phyloP scores from a whole-genome alignment of 2,113 vertebrate species.

The Mobula hypostoma region DNA sequence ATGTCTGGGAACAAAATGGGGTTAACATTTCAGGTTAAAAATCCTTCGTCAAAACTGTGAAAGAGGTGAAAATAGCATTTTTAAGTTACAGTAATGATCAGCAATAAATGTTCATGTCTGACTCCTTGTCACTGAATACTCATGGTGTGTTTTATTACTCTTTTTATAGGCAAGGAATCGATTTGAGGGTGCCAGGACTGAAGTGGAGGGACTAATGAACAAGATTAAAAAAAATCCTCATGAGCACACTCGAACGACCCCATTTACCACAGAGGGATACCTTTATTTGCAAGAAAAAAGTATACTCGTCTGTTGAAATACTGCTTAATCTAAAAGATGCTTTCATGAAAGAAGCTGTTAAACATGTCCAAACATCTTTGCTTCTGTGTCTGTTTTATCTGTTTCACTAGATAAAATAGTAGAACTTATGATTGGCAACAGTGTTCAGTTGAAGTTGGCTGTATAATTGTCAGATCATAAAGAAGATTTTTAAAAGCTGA shows the following conservation, averaged over 20 bases:
- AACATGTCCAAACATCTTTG: background rate
- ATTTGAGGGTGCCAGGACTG: slow-evolving; percentile 87
- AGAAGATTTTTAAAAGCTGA: background rate
- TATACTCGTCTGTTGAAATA: slow-evolving; percentile 46
- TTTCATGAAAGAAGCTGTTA: background rate
- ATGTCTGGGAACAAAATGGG: too few relatives aligned
- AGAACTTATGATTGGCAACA: background rate
- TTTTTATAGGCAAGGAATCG: slow-evolving; percentile 77
- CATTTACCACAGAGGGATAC: slow-evolving; percentile 87
- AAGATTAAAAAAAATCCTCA: slow-evolving; percentile 80
- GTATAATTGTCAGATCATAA: background rate
- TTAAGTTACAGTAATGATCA: background rate
- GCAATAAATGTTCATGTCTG: background rate
- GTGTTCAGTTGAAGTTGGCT: background rate
- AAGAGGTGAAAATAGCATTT: too few relatives aligned
- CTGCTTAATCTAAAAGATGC: background rate
- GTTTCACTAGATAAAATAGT: background rate
- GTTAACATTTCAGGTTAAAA: too few relatives aligned
- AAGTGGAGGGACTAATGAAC: slow-evolving; percentile 89
- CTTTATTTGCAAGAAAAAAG: slow-evolving; percentile 94
- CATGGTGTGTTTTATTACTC: background rate
- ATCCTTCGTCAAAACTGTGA: too few relatives aligned
- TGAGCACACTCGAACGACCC: slow-evolving; percentile 80
- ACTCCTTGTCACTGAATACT: background rate
- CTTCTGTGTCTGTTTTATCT: background rate